A percentile compares a stretch with the other conserved stretches of the same genome.
phyloP scores from a whole-genome alignment of 2,888 invertebrate species.

The Lasioglossum lativentre region DNA sequence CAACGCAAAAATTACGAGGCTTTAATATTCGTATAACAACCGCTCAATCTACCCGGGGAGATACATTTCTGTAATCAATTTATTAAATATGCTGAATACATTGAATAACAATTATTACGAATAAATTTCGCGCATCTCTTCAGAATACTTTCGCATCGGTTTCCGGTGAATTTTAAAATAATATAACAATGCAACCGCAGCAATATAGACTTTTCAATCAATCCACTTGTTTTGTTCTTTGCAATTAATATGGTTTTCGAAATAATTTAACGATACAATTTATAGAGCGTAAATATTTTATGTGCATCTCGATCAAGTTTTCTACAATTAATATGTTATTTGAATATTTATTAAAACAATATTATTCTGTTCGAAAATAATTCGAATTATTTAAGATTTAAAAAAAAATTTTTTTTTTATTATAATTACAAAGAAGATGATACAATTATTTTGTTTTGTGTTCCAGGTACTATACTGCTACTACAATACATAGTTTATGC shows the following conservation, averaged over 20 bases:
- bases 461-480: slow-evolving; percentile 7
- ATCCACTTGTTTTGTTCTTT: background rate
- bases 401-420: no score
- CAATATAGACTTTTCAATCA: background rate
- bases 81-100: background rate
- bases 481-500: background rate
- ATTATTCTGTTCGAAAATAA: no score
- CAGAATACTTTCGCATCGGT: background rate
- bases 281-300: background rate
- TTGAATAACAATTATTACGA: background rate
- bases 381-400: no score
- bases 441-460: slow-evolving; percentile 1
- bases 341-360: background rate
- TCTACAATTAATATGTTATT: background rate
- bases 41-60: background rate
- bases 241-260: background rate
- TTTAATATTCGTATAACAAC: slow-evolving; percentile 22
- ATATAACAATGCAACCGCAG: background rate
- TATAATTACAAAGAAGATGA: no score
- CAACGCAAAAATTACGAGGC: background rate
- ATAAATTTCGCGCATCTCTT: background rate
- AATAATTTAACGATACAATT: background rate
- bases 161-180: background rate
- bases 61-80: slow-evolving; percentile 12
- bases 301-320: no score